Conservation (phyloP, 1,140 invertebrate genomes). For the Calosoma granatense region DNA sequence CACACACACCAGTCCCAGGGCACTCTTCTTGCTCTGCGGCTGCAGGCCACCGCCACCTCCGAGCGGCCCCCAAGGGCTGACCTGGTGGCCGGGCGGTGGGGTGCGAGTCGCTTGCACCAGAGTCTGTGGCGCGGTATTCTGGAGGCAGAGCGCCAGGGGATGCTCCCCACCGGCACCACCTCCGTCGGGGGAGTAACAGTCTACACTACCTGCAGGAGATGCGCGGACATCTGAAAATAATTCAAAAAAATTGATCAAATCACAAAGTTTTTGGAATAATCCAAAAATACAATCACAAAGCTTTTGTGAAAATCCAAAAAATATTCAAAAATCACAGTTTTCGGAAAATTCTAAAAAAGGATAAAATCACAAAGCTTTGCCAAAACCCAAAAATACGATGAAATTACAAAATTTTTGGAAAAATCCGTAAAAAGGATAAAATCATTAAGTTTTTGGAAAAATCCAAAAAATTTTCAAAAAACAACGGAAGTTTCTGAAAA, state of each 20-base stretch:
- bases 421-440: too few species aligned
- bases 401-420: too few species aligned
- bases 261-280: not conserved
- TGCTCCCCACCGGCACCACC: slow-evolving; percentile 26
- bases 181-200: slow-evolving; percentile 29
- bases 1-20: slow-evolving; percentile 71
- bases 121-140: slow-evolving; percentile 27
- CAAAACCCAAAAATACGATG: too few species aligned
- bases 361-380: too few species aligned
- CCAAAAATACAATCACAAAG: slow-evolving; percentile 9
- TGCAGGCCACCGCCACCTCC: slow-evolving; percentile 12
- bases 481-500: too few species aligned
- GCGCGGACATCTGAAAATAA: slow-evolving; percentile 28
- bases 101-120: slow-evolving; percentile 32
- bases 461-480: too few species aligned
- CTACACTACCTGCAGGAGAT: slow-evolving; percentile 27
- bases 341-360: too few species aligned
- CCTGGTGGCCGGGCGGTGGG: slow-evolving; percentile 26
- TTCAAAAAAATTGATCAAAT: not conserved
- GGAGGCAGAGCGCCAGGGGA: slow-evolving; percentile 29
- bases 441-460: too few species aligned
- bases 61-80: not conserved
- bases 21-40: slow-evolving; percentile 28
- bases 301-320: too few species aligned
- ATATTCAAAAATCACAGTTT: too few species aligned